Evolutionary conservation across 2,113 vertebrate genomes (phyloP), one percentile per base, ranked within the genome.

Genomic region (Balaeniceps rex): DNA sequence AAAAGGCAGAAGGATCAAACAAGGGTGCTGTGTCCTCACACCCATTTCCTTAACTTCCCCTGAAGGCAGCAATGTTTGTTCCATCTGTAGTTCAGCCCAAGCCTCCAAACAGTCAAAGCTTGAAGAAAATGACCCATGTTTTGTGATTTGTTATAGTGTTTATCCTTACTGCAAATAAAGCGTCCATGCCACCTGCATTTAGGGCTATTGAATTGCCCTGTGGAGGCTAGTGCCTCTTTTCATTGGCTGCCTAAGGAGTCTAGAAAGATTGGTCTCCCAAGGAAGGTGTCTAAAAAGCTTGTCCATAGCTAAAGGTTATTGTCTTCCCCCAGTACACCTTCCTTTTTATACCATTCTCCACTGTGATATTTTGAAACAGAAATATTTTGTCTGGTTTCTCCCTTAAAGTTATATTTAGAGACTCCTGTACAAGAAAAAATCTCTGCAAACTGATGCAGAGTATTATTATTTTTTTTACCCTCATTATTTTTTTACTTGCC

Each of bases 401-500:
- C 72, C 78, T 80, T 80, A 64, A 94, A 84, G 60, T 87, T 97
- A 88, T 92, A 96, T 97, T 94, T 95, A 81, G 94, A 92, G 71
- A 84, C 57, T 26, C 44, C 49, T 93, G 88, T 33, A 83, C 36
- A 49, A 70, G 70, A 74, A 57, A 79, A 91, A 74, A 51, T 68
- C 82, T 75, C 64, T 94, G 70, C 81, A 83, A 61, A 83, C 2
- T 68, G 90, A 68, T 85, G 51, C 69, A 82, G 82, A 36, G 46
- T 79, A 87, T 88, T 95, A 75, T 87, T 95, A 71, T 69, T 78
- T 88, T 84, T 42, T 93, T 81, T 65, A 72, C 29, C 66, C 82
- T 96, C 78, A 90, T 97, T 97, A 93, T 92, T 91, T 96, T 96
- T 88, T 89, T 72, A 57, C 85, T 94, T 93, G 68, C 23, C 70